These are phyloP conservation scores for Karalla daura DNA, from an alignment of 2,797 vertebrate species.

Conservation along the genomic window DNA sequence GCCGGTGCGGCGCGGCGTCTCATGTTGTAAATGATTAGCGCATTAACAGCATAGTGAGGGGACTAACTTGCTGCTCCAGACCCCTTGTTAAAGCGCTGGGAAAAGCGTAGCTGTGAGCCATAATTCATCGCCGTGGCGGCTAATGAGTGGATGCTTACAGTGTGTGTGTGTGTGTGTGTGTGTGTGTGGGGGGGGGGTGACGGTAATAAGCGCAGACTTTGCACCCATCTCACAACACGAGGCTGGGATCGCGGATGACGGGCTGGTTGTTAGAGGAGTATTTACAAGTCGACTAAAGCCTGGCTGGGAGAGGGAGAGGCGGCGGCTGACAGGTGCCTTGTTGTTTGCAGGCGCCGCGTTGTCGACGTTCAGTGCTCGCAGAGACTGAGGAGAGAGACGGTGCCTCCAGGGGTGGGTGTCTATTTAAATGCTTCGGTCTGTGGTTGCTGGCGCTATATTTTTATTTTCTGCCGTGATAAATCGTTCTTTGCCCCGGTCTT, in stretches of 20 bases:
- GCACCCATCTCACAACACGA: slow-evolving; percentile 49
- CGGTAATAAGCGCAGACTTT: slow-evolving; percentile 61
- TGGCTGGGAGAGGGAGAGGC: slow-evolving; percentile 32
- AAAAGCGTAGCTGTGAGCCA: slow-evolving; percentile 65
- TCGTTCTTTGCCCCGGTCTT: no score
- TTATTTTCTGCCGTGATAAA: no score
- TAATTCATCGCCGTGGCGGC: slow-evolving; percentile 65
- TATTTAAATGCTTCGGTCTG: not conserved
- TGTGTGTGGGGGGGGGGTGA: slow-evolving; percentile 65
- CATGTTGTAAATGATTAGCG: slow-evolving; percentile 69
- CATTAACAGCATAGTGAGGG: slow-evolving; percentile 67
- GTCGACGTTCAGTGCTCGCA: slow-evolving; percentile 7
- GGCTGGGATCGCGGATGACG: slow-evolving; percentile 42
- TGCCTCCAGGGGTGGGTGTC: not conserved
- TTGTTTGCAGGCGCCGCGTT: slow-evolving; percentile 14
- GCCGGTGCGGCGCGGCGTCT: slow-evolving; percentile 31
- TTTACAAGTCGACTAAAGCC: slow-evolving; percentile 44
- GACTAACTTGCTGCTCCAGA: slow-evolving; percentile 64
- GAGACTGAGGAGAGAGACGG: not conserved
- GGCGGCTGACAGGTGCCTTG: slow-evolving; percentile 12
- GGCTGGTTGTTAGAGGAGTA: slow-evolving; percentile 27
- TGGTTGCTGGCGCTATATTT: no score
- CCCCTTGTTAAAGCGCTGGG: slow-evolving; percentile 71
- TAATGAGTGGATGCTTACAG: slow-evolving; percentile 73
- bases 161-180: no score